Base-by-base conservation (phyloP, 2,797 vertebrate species). In the Rhincodon typus region DNA sequence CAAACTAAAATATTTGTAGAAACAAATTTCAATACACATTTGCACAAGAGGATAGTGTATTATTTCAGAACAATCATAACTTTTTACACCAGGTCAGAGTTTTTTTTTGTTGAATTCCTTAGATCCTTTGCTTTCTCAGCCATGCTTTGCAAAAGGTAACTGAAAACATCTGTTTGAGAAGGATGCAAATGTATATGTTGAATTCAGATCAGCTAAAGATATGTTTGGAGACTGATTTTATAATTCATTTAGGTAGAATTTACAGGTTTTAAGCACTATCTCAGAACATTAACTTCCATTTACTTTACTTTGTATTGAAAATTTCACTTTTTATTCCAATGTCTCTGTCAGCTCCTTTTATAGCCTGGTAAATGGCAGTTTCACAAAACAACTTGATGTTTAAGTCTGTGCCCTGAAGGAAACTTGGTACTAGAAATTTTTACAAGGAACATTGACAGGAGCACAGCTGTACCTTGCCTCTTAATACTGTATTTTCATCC, bases 141-240 rank as follows among this genome's bases (percentile, higher is more conserved):
- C 21, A 21, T 23, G 1, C n/a, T 93, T 93, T 66, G 50, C 50
- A 53, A 27, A 30, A 53, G 12, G 79, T 19, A 42, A 90, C 27
- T 90, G 53, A 27, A 90, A 90, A 62, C 53, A 62, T 38, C 0
- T 82, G 79, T 93, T 93, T 67, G n/a, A 93, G 90, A 93, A 93
- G 17, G 38, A 19, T 67, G 90, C 2, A 38, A 67, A 21, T 15
- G n/a, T 38, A 19, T n/a, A 66, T 91, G 57, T 67, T n/a, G 34
- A 91, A 90, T 19, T 62, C 53, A 62, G 88, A 57, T 38, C 57
- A 91, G 88, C 57, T 91, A 57, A 66, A 38, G 5, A 21, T 66
- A 91, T 34, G 13, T 34, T 91, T n/a, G 30, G 17, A 30, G 66
- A 34, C 25, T 90, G 46, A 12, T 34, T 34, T 74, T 57, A 23